Percentiles rank a stretch among this genome's conserved stretches.
Evolutionary conservation across 2,888 invertebrate species (phyloP).

Genomic region (Cephus rjabovi): DNA sequence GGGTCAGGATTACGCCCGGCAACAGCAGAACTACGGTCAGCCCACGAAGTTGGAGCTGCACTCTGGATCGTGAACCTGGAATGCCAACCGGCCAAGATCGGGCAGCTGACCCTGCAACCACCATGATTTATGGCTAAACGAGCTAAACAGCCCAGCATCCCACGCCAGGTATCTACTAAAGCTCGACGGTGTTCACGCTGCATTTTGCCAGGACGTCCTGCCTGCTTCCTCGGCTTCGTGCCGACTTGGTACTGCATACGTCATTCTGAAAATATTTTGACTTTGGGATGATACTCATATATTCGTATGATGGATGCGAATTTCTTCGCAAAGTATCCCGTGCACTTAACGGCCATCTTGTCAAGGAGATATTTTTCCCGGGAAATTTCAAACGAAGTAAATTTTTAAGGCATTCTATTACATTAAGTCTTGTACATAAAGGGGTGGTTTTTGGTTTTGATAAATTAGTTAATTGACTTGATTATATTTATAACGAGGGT

Average conservation of each 20-base stretch:
- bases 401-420: not conserved
- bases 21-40: slow-evolving; percentile 38
- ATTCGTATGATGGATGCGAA: slow-evolving; percentile 7
- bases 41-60: slow-evolving; percentile 43
- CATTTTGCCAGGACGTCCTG: slow-evolving; percentile 36
- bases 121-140: slow-evolving; percentile 57
- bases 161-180: slow-evolving; percentile 52
- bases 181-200: slow-evolving; percentile 36
- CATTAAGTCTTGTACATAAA: not conserved
- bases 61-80: slow-evolving; percentile 45
- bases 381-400: not conserved
- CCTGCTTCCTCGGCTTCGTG: slow-evolving; percentile 22
- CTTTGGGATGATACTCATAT: slow-evolving; percentile 38
- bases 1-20: slow-evolving; percentile 37
- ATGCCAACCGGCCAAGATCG: slow-evolving; percentile 42
- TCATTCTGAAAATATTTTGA: slow-evolving; percentile 58
- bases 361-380: not conserved
- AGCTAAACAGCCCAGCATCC: slow-evolving; percentile 50
- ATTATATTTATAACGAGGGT: not conserved
- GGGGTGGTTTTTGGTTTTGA: not conserved
- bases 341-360: not conserved
- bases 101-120: slow-evolving; percentile 56
- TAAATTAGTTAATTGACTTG: not conserved
- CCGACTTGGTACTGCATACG: slow-evolving; percentile 33
- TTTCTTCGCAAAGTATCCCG: not conserved